Percentiles rank a stretch among this genome's conserved stretches.
These are phyloP conservation scores for Rhynchonycteris naso DNA, from an alignment of 2,797 vertebrate species.

Conservation along the genomic window DNA sequence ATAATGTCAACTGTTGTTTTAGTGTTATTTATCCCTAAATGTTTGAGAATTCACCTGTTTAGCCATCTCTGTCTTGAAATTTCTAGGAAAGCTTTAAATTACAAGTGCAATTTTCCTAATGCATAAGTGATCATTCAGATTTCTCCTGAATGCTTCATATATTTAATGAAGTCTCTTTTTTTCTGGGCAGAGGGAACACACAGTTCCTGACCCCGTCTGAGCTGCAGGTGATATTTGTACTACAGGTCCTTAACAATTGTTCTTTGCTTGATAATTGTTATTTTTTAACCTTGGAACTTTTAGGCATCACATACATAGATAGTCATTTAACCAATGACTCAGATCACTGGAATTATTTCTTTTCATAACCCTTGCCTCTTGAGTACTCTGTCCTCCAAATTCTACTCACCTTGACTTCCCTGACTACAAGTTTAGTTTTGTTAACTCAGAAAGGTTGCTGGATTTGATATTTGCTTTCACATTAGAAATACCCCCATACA, in stretches of 20 bases:
- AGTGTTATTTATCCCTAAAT: not conserved
- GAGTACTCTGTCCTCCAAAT: not conserved
- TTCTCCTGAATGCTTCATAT: not conserved
- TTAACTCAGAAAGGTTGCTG: not conserved
- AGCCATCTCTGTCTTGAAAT: not conserved
- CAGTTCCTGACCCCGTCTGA: not conserved
- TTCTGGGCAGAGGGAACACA: not conserved
- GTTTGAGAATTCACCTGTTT: not conserved
- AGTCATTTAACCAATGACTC: not conserved
- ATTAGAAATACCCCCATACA: not conserved
- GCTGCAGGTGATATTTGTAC: not conserved
- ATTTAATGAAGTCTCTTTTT: not conserved
- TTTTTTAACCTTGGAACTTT: not conserved
- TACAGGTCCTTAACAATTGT: not conserved
- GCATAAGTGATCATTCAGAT: not conserved
- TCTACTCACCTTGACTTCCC: not conserved
- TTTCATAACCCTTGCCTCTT: not conserved
- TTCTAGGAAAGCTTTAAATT: not conserved
- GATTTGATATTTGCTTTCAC: not conserved
- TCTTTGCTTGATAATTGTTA: not conserved
- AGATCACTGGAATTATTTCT: not conserved
- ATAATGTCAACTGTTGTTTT: not conserved
- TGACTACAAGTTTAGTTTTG: not conserved
- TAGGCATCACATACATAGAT: not conserved
- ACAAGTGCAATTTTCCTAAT: not conserved